These are phyloP conservation scores for Eilema depressum DNA, from an alignment of 2,888 invertebrate genomes.

Conservation along the genomic window DNA sequence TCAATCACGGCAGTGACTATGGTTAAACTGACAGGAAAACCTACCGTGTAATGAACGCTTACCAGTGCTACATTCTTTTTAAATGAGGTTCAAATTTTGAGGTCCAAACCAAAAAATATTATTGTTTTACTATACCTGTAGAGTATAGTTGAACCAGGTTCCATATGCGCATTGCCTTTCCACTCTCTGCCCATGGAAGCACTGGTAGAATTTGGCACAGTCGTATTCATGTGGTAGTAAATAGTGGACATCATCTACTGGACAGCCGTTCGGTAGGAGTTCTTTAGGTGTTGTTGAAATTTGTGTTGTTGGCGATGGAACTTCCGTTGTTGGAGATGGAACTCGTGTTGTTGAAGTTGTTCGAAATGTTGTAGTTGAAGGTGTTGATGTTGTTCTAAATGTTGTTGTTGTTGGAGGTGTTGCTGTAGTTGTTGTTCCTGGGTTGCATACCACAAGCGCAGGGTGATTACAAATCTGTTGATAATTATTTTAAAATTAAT, in stretches of 20 bases:
- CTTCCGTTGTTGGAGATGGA: neutral
- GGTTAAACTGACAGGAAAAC: no score
- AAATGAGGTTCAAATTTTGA: no score
- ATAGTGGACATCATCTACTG: constrained; percentile 57
- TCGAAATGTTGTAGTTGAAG: neutral
- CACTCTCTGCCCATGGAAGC: constrained; percentile 57
- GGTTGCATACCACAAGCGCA: neutral
- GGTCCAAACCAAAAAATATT: no score
- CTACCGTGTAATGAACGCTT: no score
- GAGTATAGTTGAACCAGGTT: constrained; percentile 56
- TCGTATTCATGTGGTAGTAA: constrained; percentile 65
- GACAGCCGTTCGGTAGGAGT: constrained; percentile 52
- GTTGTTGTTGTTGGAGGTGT: neutral
- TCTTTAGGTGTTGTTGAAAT: neutral
- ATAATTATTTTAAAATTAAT: neutral
- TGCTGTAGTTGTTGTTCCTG: neutral
- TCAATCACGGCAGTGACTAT: no score
- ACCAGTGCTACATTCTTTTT: no score
- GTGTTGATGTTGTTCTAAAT: neutral
- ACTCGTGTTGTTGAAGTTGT: neutral
- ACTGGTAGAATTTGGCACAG: constrained; percentile 63
- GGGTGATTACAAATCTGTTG: neutral
- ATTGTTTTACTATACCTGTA: constrained; percentile 52
- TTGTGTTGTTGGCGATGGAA: neutral
- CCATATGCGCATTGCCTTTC: constrained; percentile 56